These are phyloP conservation scores for Peribatodes rhomboidaria DNA, from an alignment of 2,888 invertebrate genomes.

Conservation along the genomic window DNA sequence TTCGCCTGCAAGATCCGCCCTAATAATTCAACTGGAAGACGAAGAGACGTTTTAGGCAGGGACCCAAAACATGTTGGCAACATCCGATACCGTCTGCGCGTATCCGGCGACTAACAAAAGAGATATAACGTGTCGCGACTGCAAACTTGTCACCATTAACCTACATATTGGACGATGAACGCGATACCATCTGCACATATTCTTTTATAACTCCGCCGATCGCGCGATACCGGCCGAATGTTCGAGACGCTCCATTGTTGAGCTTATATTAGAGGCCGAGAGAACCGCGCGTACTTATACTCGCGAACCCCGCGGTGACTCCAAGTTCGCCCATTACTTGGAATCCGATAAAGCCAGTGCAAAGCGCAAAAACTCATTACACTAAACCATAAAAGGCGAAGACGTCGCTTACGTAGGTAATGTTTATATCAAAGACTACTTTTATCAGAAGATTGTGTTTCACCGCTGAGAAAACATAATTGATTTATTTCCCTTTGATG, in stretches of 20 bases:
- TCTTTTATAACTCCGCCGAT: constrained; percentile 37
- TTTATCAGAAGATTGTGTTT: constrained; percentile 25
- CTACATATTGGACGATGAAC: constrained; percentile 38
- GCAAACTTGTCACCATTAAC: constrained; percentile 46
- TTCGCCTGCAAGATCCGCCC: constrained; percentile 12
- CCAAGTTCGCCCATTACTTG: constrained; percentile 22
- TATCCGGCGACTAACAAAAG: constrained; percentile 34
- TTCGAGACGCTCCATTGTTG: constrained; percentile 11
- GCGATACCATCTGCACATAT: constrained; percentile 42
- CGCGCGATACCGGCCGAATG: constrained; percentile 18
- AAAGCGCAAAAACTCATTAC: constrained; percentile 34
- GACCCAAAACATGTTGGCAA: constrained; percentile 27
- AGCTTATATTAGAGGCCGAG: neutral
- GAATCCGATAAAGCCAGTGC: constrained; percentile 30
- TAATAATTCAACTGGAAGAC: constrained; percentile 26
- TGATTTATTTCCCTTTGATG: constrained; percentile 40
- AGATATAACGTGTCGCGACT: constrained; percentile 33
- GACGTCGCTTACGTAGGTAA: constrained; percentile 25
- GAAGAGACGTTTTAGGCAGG: constrained; percentile 19
- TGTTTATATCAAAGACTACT: constrained; percentile 33
- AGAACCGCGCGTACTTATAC: neutral
- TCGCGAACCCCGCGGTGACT: neutral
- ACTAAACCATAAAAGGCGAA: constrained; percentile 36
- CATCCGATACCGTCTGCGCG: constrained; percentile 21
- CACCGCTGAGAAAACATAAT: constrained; percentile 33